A percentile compares a stretch with the other conserved stretches of the same genome.
phyloP scores from a whole-genome alignment of 2,888 invertebrate species.

The Chaitophorus viminalis region DNA sequence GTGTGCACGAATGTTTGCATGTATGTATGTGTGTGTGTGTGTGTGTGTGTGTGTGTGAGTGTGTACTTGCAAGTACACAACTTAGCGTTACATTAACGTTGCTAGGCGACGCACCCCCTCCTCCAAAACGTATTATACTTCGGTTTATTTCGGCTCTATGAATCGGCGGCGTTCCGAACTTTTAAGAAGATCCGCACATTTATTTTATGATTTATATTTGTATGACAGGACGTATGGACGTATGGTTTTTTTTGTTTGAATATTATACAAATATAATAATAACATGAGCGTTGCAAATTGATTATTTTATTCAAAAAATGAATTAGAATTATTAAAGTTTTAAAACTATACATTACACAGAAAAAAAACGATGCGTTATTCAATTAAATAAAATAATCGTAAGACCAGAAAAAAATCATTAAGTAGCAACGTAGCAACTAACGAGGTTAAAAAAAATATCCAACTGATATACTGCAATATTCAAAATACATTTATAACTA shows the following conservation, averaged over 20 bases:
- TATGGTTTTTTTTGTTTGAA: too few relatives aligned
- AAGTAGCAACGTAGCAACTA: too few relatives aligned
- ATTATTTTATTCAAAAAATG: too few relatives aligned
- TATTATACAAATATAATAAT: too few relatives aligned
- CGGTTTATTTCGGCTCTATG: constrained; percentile 1
- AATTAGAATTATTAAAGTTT: too few relatives aligned
- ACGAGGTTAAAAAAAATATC: too few relatives aligned
- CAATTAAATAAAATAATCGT: too few relatives aligned
- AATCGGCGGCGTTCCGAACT: constrained; percentile 6
- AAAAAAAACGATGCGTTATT: too few relatives aligned
- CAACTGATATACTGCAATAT: neutral
- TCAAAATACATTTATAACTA: neutral
- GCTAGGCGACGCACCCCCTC: constrained; percentile 11
- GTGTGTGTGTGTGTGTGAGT: neutral
- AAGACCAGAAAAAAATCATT: too few relatives aligned
- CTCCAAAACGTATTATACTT: neutral
- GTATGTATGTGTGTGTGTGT: neutral
- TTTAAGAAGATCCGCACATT: constrained; percentile 1
- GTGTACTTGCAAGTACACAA: neutral
- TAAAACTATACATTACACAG: too few relatives aligned
- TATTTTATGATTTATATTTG: constrained; percentile 2
- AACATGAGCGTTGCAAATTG: too few relatives aligned
- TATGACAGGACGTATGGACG: neutral
- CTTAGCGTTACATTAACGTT: constrained; percentile 23
- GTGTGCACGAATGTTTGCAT: neutral